A percentile compares a stretch with the other conserved stretches of the same genome.
These are phyloP conservation scores for Cinclus cinclus DNA, from an alignment of 2,113 vertebrate species.

Conservation along the genomic window DNA sequence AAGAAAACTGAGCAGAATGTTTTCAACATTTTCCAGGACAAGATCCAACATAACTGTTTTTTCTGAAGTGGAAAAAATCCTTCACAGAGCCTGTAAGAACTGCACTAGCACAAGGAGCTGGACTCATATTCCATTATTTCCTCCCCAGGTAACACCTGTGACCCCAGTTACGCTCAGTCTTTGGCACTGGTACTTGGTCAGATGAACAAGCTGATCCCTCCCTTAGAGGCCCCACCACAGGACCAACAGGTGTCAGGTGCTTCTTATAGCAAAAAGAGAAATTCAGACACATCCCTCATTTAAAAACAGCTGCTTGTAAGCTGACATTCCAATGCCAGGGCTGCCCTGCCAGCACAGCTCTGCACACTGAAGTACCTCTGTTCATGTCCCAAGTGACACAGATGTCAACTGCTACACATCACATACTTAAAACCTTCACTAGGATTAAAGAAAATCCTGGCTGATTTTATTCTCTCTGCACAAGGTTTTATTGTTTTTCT, in stretches of 20 bases:
- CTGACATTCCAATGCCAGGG: not conserved
- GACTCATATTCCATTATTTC: not conserved
- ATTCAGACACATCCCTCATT: not conserved
- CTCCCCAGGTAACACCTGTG: not conserved
- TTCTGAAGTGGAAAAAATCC: not conserved
- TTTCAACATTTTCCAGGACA: not conserved
- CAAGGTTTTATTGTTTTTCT: not conserved
- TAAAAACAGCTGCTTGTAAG: not conserved
- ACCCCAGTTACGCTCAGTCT: fast-evolving
- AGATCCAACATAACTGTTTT: not conserved
- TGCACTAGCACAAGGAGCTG: not conserved
- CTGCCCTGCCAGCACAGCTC: not conserved
- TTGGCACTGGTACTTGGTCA: fast-evolving
- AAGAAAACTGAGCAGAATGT: not conserved
- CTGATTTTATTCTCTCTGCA: not conserved
- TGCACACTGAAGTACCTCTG: not conserved
- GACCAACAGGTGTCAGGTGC: not conserved
- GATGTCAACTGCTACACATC: not conserved
- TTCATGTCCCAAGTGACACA: not conserved
- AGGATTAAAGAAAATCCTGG: not conserved
- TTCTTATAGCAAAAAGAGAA: not conserved
- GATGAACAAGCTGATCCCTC: not conserved
- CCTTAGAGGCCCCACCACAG: not conserved
- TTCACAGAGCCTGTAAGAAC: not conserved
- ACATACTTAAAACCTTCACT: not conserved